Conservation (phyloP, 2,888 invertebrate genomes). For the Adineta ricciae region DNA sequence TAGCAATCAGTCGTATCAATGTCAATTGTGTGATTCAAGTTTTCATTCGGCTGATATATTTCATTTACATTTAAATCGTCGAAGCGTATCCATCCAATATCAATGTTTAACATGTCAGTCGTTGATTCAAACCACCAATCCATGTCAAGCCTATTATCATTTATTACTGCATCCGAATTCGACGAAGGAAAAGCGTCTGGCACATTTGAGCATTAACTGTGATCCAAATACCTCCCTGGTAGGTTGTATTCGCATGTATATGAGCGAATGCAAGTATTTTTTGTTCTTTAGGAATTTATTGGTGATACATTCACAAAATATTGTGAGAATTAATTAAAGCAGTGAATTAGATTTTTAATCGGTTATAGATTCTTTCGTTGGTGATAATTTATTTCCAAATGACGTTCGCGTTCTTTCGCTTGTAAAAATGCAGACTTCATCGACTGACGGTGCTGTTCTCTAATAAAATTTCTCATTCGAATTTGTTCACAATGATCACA, state of each 20-base stretch:
- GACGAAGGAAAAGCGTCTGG: not conserved
- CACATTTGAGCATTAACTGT: not conserved
- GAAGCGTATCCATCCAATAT: not conserved
- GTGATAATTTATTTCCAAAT: not conserved
- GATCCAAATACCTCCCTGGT: not conserved
- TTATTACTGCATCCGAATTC: not conserved
- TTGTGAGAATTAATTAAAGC: not conserved
- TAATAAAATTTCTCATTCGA: not conserved
- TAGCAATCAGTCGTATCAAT: not conserved
- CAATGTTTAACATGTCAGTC: constrained; percentile 7
- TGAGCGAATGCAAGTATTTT: too few species aligned
- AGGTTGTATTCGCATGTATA: not conserved
- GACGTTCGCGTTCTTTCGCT: not conserved
- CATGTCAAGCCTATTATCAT: constrained; percentile 22
- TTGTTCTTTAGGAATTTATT: not conserved
- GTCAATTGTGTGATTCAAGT: not conserved
- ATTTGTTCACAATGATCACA: not conserved
- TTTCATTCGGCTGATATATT: not conserved
- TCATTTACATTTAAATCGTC: not conserved
- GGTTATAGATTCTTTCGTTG: not conserved
- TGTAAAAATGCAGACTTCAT: not conserved
- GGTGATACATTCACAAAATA: not conserved
- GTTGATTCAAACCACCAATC: not conserved
- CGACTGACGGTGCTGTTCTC: not conserved
- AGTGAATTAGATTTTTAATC: not conserved